These are phyloP conservation scores for Cochlearius cochlearius DNA, from an alignment of 2,113 vertebrate species.

Conservation along the genomic window DNA sequence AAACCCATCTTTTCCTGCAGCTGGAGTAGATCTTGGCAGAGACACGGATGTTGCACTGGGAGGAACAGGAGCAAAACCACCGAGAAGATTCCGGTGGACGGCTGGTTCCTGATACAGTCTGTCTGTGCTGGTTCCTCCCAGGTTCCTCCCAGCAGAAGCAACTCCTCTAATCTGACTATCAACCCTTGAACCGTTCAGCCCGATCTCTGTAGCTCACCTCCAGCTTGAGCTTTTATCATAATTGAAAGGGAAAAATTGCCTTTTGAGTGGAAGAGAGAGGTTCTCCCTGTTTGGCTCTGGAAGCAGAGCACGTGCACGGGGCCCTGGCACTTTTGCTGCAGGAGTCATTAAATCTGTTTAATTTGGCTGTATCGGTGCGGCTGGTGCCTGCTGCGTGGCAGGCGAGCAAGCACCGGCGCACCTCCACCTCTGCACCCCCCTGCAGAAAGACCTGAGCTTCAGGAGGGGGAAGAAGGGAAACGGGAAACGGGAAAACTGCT, in stretches of 20 bases:
- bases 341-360: background rate
- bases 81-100: background rate
- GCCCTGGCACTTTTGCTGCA: background rate
- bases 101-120: background rate
- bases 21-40: background rate
- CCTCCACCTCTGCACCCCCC: background rate
- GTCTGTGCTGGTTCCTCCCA: background rate
- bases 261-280: background rate
- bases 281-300: background rate
- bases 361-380: background rate
- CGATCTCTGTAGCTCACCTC: background rate
- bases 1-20: background rate
- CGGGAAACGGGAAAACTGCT: background rate
- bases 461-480: background rate
- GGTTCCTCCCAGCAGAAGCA: background rate
- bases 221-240: background rate
- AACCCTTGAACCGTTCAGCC: background rate
- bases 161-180: background rate
- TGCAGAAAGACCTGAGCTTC: background rate
- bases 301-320: rapidly evolving
- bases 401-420: background rate
- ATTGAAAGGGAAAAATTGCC: background rate
- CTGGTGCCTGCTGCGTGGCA: background rate
- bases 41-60: background rate
- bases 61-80: background rate